A percentile compares a stretch with the other conserved stretches of the same genome.
Evolutionary conservation across 2,797 vertebrate species (phyloP).

Genomic region (Phylloscopus collybita): DNA sequence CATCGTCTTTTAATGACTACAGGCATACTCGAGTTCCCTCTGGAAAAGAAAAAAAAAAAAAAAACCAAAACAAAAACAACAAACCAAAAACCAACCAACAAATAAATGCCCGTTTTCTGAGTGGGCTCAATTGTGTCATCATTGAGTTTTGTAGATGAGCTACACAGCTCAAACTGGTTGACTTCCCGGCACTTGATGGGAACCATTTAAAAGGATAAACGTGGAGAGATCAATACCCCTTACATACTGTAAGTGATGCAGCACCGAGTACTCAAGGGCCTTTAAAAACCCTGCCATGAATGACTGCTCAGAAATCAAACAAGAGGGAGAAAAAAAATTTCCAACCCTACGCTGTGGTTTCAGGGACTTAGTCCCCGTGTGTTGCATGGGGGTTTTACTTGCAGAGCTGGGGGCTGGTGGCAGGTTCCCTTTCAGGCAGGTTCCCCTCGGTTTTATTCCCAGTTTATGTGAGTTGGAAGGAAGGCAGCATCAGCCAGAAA

Average conservation of each 20-base stretch:
- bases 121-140: constrained; percentile 37
- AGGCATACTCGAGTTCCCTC: constrained; percentile 32
- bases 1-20: constrained; percentile 54
- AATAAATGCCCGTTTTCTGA: constrained; percentile 27
- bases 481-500: neutral
- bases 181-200: constrained; percentile 58
- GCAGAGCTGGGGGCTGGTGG: neutral
- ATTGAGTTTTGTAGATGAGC: constrained; percentile 59
- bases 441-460: neutral
- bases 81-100: neutral
- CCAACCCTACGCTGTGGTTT: neutral
- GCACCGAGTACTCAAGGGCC: constrained; percentile 22
- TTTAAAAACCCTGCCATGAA: constrained; percentile 37
- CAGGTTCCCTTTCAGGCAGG: neutral
- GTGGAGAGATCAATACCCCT: constrained; percentile 71
- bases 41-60: neutral
- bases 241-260: constrained; percentile 59
- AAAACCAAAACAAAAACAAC: neutral
- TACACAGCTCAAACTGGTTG: constrained; percentile 53
- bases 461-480: neutral
- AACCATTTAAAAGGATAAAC: constrained; percentile 69
- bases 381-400: neutral
- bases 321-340: neutral
- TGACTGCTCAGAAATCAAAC: constrained; percentile 54
- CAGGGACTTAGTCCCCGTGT: neutral